Evolutionary conservation across 2,797 vertebrate species (phyloP).

Genomic region (Takifugu ocellatus): DNA sequence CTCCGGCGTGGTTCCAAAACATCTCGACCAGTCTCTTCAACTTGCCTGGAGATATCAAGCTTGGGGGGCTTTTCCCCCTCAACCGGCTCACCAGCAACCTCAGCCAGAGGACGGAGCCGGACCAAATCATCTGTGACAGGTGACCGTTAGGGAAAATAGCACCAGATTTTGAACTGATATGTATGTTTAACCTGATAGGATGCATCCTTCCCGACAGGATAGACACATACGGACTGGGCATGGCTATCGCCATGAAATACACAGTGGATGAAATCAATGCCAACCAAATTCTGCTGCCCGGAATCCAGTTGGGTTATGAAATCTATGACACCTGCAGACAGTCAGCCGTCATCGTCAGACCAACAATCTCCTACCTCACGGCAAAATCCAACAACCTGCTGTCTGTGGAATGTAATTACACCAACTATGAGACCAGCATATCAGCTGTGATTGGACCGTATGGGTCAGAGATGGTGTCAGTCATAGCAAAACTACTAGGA

Average conservation of each 20-base stretch:
- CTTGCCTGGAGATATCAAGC: conserved; percentile 68
- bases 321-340: conserved; percentile 73
- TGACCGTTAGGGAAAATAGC: conserved; percentile 19
- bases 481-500: conserved; percentile 82
- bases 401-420: conserved; percentile 79
- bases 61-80: conserved; percentile 79
- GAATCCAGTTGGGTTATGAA: conserved; percentile 71
- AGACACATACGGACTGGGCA: conserved; percentile 59
- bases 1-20: conserved; percentile 66
- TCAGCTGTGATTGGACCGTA: conserved; percentile 83
- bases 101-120: conserved; percentile 51
- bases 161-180: background rate
- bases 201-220: conserved; percentile 46
- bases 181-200: conserved; percentile 15
- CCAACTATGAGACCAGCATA: conserved; percentile 76
- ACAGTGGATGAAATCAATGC: conserved; percentile 77
- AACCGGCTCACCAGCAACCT: conserved; percentile 64
- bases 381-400: conserved; percentile 44
- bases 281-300: conserved; percentile 64
- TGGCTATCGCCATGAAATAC: conserved; percentile 78
- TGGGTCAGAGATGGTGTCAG: conserved; percentile 73
- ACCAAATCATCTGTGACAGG: conserved; percentile 67
- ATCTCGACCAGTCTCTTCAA: conserved; percentile 71
- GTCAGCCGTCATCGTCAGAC: conserved; percentile 62
- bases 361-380: conserved; percentile 69